Percentiles rank a stretch among this genome's conserved stretches.
These are phyloP conservation scores for Drosophila prosaltans DNA, from an alignment of 1,140 invertebrate species.

Conservation along the genomic window DNA sequence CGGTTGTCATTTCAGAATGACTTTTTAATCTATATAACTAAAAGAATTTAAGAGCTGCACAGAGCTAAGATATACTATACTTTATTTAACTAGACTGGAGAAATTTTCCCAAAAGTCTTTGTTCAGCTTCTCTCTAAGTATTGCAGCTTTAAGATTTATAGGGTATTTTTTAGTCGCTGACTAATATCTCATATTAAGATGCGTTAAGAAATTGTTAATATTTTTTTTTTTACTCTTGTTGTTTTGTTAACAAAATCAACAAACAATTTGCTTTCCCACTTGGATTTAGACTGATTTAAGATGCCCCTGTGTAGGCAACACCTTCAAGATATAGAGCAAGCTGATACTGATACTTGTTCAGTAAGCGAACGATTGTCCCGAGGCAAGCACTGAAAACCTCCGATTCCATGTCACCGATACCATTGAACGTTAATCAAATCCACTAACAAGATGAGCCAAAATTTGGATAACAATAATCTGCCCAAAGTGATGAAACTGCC, in stretches of 20 bases:
- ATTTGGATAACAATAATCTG: conserved; percentile 23
- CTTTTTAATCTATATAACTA: no score
- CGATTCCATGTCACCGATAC: not conserved
- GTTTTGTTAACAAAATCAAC: conserved; percentile 33
- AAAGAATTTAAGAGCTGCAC: no score
- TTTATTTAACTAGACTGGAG: no score
- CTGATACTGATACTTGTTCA: conserved; percentile 20
- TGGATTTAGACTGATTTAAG: conserved; percentile 37
- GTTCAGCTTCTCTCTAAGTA: no score
- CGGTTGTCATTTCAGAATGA: no score
- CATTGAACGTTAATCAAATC: not conserved
- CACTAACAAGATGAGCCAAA: conserved; percentile 30
- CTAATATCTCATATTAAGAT: not conserved
- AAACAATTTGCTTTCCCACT: conserved; percentile 21
- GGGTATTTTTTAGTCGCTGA: conserved; percentile 33
- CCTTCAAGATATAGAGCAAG: conserved; percentile 54
- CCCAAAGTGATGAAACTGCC: conserved; percentile 32
- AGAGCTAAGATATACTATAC: no score
- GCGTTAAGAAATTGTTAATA: not conserved
- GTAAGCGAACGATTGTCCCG: conserved; percentile 45
- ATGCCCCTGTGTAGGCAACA: conserved; percentile 20
- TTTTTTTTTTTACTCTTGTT: not conserved
- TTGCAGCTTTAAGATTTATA: not conserved
- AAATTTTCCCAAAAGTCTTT: no score
- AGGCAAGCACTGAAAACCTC: conserved; percentile 9